Conservation (phyloP, 2,113 vertebrate species). For the Periophthalmodon schlosseri region DNA sequence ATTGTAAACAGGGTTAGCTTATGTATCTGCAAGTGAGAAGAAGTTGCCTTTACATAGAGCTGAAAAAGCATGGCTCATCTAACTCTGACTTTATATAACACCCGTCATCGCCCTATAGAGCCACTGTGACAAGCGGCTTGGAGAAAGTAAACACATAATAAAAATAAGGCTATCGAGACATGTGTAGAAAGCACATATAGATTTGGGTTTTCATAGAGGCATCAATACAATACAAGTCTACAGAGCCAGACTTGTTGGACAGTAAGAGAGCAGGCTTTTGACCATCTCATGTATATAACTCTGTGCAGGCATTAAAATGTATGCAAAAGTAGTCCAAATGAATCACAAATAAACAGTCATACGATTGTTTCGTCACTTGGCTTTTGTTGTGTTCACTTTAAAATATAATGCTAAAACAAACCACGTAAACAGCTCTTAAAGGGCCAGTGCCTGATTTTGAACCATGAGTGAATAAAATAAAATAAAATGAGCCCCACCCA, state of each 20-base stretch:
- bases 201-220: neutral
- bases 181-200: neutral
- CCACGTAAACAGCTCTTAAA: no score
- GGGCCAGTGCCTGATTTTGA: no score
- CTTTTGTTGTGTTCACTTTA: no score
- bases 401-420: no score
- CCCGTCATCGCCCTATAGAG: conserved; percentile 53
- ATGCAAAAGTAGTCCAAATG: no score
- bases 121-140: conserved; percentile 44
- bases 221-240: neutral
- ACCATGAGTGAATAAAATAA: no score
- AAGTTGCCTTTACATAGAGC: conserved; percentile 66
- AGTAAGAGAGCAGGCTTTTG: neutral
- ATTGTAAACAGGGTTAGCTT: no score
- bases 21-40: no score
- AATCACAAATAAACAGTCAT: no score
- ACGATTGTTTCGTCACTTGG: no score
- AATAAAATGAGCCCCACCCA: no score
- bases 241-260: neutral
- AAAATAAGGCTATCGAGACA: neutral
- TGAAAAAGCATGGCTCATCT: conserved; percentile 59
- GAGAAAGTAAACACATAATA: neutral
- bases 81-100: conserved; percentile 61
- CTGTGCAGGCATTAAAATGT: neutral
- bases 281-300: neutral